Percentiles rank a stretch among this genome's conserved stretches.
Conservation (phyloP, 2,888 invertebrate species). For the Stegana nigrithorax region DNA sequence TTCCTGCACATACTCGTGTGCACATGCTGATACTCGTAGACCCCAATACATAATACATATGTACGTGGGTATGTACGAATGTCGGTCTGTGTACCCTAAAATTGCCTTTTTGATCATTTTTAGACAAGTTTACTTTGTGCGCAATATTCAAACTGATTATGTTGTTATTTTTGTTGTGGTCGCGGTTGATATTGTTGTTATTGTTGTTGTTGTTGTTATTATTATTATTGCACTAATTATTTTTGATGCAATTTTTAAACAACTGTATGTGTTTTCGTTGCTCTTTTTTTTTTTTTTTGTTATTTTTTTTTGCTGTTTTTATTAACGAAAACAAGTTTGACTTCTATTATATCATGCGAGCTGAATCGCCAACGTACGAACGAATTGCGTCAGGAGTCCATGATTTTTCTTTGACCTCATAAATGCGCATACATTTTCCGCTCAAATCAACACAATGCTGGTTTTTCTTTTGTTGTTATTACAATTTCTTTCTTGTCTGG, state of each 20-base stretch:
- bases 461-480: background rate
- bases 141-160: background rate
- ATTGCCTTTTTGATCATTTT: background rate
- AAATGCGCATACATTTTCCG: slow-evolving; percentile 8
- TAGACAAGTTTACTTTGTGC: background rate
- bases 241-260: too few relatives aligned
- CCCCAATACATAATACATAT: background rate
- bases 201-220: too few relatives aligned
- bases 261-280: background rate
- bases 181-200: too few relatives aligned
- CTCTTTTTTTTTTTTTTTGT: background rate
- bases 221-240: too few relatives aligned
- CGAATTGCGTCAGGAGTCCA: background rate
- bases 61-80: background rate
- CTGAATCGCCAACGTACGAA: background rate
- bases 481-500: background rate
- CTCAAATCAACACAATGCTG: background rate
- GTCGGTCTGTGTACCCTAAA: too few relatives aligned
- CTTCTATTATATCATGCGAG: background rate
- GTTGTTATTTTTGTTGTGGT: background rate
- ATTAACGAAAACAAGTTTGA: slow-evolving; percentile 10
- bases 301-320: background rate
- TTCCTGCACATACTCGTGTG: background rate
- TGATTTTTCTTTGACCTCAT: slow-evolving; percentile 15
- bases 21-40: background rate